A percentile compares a stretch with the other conserved stretches of the same genome.
Evolutionary conservation across 1,140 invertebrate species (phyloP).

Genomic region (Drosophila leontia): DNA sequence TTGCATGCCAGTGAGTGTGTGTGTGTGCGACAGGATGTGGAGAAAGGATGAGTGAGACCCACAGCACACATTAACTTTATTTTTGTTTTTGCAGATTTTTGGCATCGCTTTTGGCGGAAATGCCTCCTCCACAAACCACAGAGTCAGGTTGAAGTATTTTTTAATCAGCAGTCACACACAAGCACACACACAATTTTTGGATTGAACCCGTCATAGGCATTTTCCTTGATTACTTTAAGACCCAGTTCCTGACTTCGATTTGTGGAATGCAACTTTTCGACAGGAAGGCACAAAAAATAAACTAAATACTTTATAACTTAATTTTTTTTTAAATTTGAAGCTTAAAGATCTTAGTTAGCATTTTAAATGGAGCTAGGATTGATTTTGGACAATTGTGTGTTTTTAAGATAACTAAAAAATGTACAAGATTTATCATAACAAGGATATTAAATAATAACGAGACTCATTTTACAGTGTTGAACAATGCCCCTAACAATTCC

Average conservation of each 20-base stretch:
- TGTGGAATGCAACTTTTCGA: not conserved
- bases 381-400: too few relatives aligned
- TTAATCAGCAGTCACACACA: conserved; percentile 29
- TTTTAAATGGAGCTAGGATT: too few relatives aligned
- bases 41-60: not conserved
- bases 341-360: too few relatives aligned
- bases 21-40: not conserved
- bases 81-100: conserved; percentile 36
- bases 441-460: too few relatives aligned
- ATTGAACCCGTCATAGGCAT: conserved; percentile 7
- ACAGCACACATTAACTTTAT: conserved; percentile 24
- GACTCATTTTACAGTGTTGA: too few relatives aligned
- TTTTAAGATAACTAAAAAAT: too few relatives aligned
- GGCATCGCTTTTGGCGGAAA: conserved; percentile 24
- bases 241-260: not conserved
- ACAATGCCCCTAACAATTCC: too few relatives aligned
- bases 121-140: conserved; percentile 13
- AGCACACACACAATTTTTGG: conserved; percentile 1
- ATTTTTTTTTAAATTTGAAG: too few relatives aligned
- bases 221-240: conserved; percentile 25
- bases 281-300: not conserved
- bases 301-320: too few relatives aligned
- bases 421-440: too few relatives aligned
- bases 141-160: conserved; percentile 39
- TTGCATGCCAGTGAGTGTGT: conserved; percentile 25